Percentiles rank a stretch among this genome's conserved stretches.
Evolutionary conservation across 2,888 invertebrate species (phyloP).

Genomic region (Dasysyrphus albostriatus): DNA sequence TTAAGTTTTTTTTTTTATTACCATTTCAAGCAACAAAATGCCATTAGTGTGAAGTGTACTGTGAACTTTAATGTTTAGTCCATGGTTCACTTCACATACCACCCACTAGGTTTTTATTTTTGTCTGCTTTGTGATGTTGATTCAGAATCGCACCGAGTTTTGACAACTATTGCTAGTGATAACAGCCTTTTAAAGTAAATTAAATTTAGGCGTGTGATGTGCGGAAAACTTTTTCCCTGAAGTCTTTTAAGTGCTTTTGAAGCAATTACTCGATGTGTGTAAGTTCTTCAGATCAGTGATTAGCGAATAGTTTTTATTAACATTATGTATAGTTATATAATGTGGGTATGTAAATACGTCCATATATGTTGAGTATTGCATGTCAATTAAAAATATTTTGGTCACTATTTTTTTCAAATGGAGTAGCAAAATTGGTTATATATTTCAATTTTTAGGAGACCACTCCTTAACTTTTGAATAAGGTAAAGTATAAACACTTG

Average conservation of each 20-base stretch:
- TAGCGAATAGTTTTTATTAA: background rate
- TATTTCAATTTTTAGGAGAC: background rate
- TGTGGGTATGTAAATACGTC: too few relatives aligned
- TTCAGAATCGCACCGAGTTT: conserved; percentile 5
- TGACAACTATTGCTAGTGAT: conserved; percentile 37
- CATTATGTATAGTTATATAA: too few relatives aligned
- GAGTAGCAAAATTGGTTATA: too few relatives aligned
- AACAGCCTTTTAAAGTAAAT: conserved; percentile 34
- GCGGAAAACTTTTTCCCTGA: background rate
- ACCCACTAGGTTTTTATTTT: conserved; percentile 16
- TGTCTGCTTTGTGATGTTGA: background rate
- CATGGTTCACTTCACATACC: conserved; percentile 32
- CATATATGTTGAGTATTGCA: too few relatives aligned
- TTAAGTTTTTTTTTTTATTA: conserved; percentile 9
- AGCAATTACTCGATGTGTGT: conserved; percentile 3
- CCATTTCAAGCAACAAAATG: conserved; percentile 26
- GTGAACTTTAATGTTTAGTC: conserved; percentile 29
- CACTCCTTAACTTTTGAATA: background rate
- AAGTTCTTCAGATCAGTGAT: conserved; percentile 7
- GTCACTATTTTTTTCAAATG: too few relatives aligned
- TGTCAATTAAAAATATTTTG: too few relatives aligned
- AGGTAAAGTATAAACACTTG: background rate
- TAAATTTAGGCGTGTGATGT: conserved; percentile 25
- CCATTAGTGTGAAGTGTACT: conserved; percentile 45
- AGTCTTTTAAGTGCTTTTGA: conserved; percentile 12